phyloP scores from a whole-genome alignment of 2,113 vertebrate genomes.

The Lepisosteus osseus region DNA sequence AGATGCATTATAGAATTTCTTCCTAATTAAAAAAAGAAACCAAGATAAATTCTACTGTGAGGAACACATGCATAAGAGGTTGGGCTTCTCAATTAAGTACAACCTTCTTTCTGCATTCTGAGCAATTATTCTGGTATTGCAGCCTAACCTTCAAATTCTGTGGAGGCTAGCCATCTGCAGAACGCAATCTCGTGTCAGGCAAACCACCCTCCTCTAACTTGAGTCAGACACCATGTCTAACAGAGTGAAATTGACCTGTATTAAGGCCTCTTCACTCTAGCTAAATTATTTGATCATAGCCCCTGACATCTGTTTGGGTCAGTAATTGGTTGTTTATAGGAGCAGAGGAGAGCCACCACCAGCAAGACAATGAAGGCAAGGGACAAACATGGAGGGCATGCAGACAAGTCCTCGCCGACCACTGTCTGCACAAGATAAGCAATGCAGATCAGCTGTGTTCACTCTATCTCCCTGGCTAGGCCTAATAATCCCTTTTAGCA shows the following conservation, averaged over 20 bases:
- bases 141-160: slow-evolving; percentile 42
- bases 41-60: background rate
- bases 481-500: slow-evolving; percentile 71
- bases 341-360: slow-evolving; percentile 57
- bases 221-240: slow-evolving; percentile 74
- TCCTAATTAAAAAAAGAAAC: background rate
- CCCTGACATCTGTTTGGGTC: slow-evolving; percentile 78
- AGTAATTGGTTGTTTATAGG: slow-evolving; percentile 81
- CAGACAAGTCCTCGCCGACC: slow-evolving; percentile 60
- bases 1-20: background rate
- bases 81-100: slow-evolving; percentile 18
- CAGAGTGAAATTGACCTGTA: slow-evolving; percentile 81
- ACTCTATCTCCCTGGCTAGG: slow-evolving; percentile 61
- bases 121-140: slow-evolving; percentile 20
- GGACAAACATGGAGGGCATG: slow-evolving; percentile 61
- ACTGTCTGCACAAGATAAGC: slow-evolving; percentile 63
- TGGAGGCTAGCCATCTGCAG: slow-evolving; percentile 21
- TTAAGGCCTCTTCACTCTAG: slow-evolving; percentile 72
- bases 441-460: slow-evolving; percentile 65
- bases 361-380: slow-evolving; percentile 66
- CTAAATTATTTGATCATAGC: slow-evolving; percentile 83
- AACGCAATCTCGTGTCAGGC: slow-evolving; percentile 42
- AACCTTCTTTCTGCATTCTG: slow-evolving; percentile 15
- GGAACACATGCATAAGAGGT: background rate
- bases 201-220: slow-evolving; percentile 50